Evolutionary conservation across 1,140 invertebrate species (phyloP).

Genomic region (Belonocnema kinseyi): DNA sequence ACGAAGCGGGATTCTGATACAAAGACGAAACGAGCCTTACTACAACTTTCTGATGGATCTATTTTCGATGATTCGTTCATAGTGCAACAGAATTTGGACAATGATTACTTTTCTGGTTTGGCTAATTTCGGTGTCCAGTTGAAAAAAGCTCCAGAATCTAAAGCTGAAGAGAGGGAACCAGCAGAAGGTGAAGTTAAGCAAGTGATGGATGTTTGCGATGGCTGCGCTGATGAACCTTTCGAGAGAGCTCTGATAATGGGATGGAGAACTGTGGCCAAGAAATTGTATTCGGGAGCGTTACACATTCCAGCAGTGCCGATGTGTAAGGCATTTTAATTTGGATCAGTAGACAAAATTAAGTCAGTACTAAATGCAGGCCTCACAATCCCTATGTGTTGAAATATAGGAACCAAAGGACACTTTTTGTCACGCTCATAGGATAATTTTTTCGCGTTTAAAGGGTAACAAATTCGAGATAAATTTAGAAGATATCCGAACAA

Average conservation of each 20-base stretch:
- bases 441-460: no score
- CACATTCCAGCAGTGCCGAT: constrained; percentile 80
- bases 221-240: constrained; percentile 85
- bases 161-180: constrained; percentile 84
- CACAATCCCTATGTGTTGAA: no score
- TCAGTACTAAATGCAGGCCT: no score
- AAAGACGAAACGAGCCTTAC: constrained; percentile 79
- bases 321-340: constrained; percentile 82
- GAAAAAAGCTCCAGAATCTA: constrained; percentile 72
- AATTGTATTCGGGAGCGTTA: constrained; percentile 84
- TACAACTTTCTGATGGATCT: constrained; percentile 80
- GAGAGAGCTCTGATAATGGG: constrained; percentile 84
- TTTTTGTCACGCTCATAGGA: no score
- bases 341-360: background rate
- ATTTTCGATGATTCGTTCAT: constrained; percentile 80
- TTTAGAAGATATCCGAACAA: no score
- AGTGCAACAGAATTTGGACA: constrained; percentile 62
- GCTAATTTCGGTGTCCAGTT: constrained; percentile 80
- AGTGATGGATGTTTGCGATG: constrained; percentile 86
- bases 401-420: no score
- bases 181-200: constrained; percentile 87
- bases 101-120: constrained; percentile 77
- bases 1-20: constrained; percentile 54
- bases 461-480: no score
- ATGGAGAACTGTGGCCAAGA: constrained; percentile 85